Conservation (phyloP, 2,797 vertebrate genomes). For the Parotocinclus haroldoi region DNA sequence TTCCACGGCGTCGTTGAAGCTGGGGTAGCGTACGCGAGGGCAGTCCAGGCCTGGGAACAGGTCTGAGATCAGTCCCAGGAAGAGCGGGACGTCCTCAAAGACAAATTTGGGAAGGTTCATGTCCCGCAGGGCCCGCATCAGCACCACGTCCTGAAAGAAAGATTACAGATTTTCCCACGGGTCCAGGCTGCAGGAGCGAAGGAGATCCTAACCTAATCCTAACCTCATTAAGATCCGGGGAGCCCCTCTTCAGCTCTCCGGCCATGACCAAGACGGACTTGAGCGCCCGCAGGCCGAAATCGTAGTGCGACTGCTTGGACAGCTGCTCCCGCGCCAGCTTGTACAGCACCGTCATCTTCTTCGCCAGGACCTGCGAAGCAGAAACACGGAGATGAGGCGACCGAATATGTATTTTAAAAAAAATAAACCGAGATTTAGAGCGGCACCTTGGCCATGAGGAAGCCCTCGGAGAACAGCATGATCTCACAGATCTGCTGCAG, state of each 20-base stretch:
- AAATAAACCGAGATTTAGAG: constrained; percentile 1
- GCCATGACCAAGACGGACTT: constrained; percentile 97
- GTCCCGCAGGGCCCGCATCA: constrained; percentile 94
- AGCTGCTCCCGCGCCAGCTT: constrained; percentile 90
- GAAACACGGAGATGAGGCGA: too few relatives aligned
- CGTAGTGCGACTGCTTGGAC: constrained; percentile 96
- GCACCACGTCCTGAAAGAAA: constrained; percentile 82
- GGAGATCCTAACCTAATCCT: too few relatives aligned
- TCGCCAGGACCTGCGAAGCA: constrained; percentile 80
- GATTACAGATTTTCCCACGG: too few relatives aligned
- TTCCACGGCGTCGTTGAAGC: constrained; percentile 88
- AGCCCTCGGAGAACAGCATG: constrained; percentile 98
- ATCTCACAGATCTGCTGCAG: constrained; percentile 98
- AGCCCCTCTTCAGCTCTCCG: constrained; percentile 91
- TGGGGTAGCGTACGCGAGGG: constrained; percentile 85
- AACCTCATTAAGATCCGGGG: constrained; percentile 87
- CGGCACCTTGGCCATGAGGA: constrained; percentile 86
- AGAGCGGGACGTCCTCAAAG: constrained; percentile 93
- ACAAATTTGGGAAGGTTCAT: constrained; percentile 98
- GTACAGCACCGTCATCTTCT: constrained; percentile 98
- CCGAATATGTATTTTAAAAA: too few relatives aligned
- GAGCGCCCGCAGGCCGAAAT: constrained; percentile 93
- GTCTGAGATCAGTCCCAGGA: constrained; percentile 91
- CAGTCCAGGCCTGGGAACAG: constrained; percentile 93
- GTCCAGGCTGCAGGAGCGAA: too few relatives aligned